These are phyloP conservation scores for Gobius niger DNA, from an alignment of 2,113 vertebrate genomes.

Conservation along the genomic window DNA sequence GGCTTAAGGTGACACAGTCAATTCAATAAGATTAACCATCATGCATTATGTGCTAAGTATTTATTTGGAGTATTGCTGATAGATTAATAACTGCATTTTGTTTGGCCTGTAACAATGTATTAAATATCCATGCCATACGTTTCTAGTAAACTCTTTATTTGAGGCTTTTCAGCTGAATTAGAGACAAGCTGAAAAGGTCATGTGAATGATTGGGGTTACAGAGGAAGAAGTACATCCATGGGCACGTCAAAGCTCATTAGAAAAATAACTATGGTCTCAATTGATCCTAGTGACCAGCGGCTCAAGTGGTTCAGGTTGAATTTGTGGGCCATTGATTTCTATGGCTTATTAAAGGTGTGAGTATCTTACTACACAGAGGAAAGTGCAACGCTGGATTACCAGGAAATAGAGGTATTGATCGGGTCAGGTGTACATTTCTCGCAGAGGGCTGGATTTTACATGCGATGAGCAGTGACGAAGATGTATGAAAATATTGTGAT, in stretches of 20 bases:
- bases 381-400: conserved; percentile 62
- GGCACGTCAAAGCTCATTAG: conserved; percentile 66
- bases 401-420: conserved; percentile 67
- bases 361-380: conserved; percentile 63
- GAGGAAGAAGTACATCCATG: conserved; percentile 46
- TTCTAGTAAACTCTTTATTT: conserved; percentile 6
- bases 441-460: conserved; percentile 39
- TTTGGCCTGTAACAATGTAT: not conserved
- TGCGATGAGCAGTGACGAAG: conserved; percentile 16
- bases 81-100: not conserved
- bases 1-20: conserved; percentile 52
- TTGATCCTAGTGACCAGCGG: conserved; percentile 57
- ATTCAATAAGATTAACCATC: not conserved
- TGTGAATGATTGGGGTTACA: conserved; percentile 41
- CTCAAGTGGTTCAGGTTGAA: conserved; percentile 58
- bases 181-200: conserved; percentile 33
- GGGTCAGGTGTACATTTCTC: conserved; percentile 49
- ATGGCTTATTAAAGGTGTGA: conserved; percentile 71
- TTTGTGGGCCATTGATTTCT: conserved; percentile 74
- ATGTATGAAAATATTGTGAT: conserved; percentile 33
- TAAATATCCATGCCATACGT: not conserved
- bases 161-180: conserved; percentile 2
- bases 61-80: not conserved
- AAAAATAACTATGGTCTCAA: conserved; percentile 53
- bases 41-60: not conserved